phyloP scores from a whole-genome alignment of 2,888 invertebrate genomes.

The Silvanus unidentatus region DNA sequence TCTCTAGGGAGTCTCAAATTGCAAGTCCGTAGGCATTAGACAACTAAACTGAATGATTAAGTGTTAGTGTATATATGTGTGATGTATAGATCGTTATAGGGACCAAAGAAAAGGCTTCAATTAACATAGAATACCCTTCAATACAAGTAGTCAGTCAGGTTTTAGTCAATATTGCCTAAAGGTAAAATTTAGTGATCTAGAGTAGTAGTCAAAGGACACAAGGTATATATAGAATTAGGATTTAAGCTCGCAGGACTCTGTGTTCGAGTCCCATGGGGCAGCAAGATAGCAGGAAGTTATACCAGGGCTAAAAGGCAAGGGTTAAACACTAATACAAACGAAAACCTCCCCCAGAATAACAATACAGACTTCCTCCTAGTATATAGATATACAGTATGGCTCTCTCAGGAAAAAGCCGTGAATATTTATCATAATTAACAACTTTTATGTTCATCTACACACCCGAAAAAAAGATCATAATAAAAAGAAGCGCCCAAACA shows the following conservation, averaged over 20 bases:
- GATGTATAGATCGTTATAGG: slow-evolving; percentile 15
- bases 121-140: slow-evolving; percentile 32
- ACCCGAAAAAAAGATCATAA: slow-evolving; percentile 37
- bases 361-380: slow-evolving; percentile 44
- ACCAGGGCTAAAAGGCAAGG: slow-evolving; percentile 46
- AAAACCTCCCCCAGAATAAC: slow-evolving; percentile 46
- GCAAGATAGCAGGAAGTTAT: slow-evolving; percentile 44
- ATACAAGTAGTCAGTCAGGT: slow-evolving; percentile 22
- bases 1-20: slow-evolving; percentile 18
- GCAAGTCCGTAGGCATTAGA: slow-evolving; percentile 15
- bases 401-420: slow-evolving; percentile 49
- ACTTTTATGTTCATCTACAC: slow-evolving; percentile 44
- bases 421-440: slow-evolving; percentile 50
- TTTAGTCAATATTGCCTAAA: slow-evolving; percentile 1
- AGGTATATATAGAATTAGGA: slow-evolving; percentile 31
- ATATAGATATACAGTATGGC: slow-evolving; percentile 28
- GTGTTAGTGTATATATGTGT: slow-evolving; percentile 1
- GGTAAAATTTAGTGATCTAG: slow-evolving; percentile 17
- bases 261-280: slow-evolving; percentile 42
- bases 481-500: too few relatives aligned
- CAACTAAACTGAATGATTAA: slow-evolving; percentile 4
- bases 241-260: slow-evolving; percentile 39
- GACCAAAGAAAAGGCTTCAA: slow-evolving; percentile 25
- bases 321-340: slow-evolving; percentile 48
- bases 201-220: slow-evolving; percentile 31